A percentile compares a stretch with the other conserved stretches of the same genome.
Conservation (phyloP, 2,797 vertebrate genomes). For the Poeciliopsis paucimaculata region DNA sequence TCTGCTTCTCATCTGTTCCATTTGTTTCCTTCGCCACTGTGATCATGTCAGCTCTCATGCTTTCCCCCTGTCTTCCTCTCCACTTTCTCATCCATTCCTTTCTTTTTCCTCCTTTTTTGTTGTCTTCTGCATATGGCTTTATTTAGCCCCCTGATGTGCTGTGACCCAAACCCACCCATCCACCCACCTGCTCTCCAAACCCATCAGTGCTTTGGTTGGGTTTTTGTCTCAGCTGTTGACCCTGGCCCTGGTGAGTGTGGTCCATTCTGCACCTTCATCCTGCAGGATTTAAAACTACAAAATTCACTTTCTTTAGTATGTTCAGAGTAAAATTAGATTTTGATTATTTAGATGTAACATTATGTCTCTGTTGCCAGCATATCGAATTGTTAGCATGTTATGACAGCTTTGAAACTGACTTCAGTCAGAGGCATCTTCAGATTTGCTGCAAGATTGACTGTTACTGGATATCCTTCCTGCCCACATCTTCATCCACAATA, state of each 20-base stretch:
- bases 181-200: conserved; percentile 21
- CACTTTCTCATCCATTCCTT: conserved; percentile 52
- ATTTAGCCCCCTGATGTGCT: conserved; percentile 60
- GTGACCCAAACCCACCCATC: conserved; percentile 40
- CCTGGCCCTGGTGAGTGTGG: conserved; percentile 66
- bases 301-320: not conserved
- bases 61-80: conserved; percentile 44
- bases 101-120: conserved; percentile 45
- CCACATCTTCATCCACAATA: not conserved
- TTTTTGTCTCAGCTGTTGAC: conserved; percentile 60
- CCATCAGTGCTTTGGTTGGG: conserved; percentile 41
- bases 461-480: not conserved
- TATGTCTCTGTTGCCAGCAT: not conserved
- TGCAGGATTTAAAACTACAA: not conserved
- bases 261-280: conserved; percentile 43
- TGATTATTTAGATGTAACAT: no score
- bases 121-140: conserved; percentile 50
- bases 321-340: not conserved
- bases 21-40: conserved; percentile 38
- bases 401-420: not conserved
- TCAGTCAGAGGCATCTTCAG: not conserved
- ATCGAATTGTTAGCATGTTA: not conserved
- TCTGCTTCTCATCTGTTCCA: conserved; percentile 46
- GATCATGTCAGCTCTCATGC: conserved; percentile 40
- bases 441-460: not conserved